Evolutionary conservation across 2,888 invertebrate species (phyloP).

Genomic region (Leptura quadrifasciata): DNA sequence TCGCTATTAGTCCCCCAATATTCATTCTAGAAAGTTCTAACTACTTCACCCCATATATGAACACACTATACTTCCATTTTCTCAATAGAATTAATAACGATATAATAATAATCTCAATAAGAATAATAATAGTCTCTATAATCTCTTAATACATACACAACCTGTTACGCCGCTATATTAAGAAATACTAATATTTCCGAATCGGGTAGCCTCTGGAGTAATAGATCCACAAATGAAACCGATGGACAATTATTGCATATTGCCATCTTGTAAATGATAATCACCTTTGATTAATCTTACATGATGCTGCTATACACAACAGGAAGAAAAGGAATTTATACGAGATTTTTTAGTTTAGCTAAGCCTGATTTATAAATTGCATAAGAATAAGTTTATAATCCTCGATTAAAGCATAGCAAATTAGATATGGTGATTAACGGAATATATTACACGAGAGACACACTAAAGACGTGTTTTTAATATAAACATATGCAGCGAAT

Average conservation of each 20-base stretch:
- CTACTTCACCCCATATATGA: no score
- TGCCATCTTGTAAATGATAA: neutral
- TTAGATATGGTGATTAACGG: neutral
- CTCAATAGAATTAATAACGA: no score
- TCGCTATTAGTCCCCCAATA: no score
- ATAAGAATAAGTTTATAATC: constrained; percentile 2
- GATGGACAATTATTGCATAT: constrained; percentile 8
- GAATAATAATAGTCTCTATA: no score
- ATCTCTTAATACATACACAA: no score
- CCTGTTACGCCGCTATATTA: neutral
- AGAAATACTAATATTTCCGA: neutral
- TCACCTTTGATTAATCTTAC: neutral
- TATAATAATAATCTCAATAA: no score
- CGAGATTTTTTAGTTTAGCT: constrained; percentile 10
- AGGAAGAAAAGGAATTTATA: neutral
- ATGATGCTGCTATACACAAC: neutral
- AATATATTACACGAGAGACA: neutral
- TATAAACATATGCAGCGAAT: neutral
- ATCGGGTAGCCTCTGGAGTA: constrained; percentile 7
- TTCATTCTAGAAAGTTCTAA: no score
- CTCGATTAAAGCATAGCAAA: constrained; percentile 12
- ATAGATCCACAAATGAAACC: constrained; percentile 10
- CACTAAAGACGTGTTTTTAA: neutral
- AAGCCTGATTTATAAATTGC: constrained; percentile 12
- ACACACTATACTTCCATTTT: no score